Evolutionary conservation across 2,797 vertebrate species (phyloP).

Genomic region (Halcyon leucocephala): DNA sequence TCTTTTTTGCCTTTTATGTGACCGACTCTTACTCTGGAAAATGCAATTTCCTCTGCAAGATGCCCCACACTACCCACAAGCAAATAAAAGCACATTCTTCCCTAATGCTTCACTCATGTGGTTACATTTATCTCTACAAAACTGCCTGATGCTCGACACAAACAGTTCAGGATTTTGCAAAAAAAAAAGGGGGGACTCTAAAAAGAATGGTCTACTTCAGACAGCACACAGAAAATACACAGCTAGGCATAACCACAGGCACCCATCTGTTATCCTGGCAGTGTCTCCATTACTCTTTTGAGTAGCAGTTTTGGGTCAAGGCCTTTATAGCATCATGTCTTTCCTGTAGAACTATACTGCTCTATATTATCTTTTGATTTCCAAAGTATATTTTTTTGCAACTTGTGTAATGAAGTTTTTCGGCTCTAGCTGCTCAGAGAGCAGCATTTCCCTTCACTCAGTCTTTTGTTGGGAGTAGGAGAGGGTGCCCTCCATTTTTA

Average conservation of each 20-base stretch:
- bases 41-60: background rate
- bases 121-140: background rate
- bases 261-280: background rate
- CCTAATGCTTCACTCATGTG: fast-evolving
- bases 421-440: background rate
- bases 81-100: background rate
- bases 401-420: background rate
- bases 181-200: background rate
- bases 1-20: background rate
- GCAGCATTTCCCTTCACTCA: background rate
- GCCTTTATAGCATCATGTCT: background rate
- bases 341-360: background rate
- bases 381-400: background rate
- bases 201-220: background rate
- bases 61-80: background rate
- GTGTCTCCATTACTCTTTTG: background rate
- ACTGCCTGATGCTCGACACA: background rate
- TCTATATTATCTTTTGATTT: background rate
- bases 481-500: background rate
- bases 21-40: background rate
- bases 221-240: background rate
- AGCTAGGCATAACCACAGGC: background rate
- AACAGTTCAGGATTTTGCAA: background rate
- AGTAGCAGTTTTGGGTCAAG: background rate
- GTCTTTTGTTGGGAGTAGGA: background rate